Percentiles rank a stretch among this genome's conserved stretches.
Evolutionary conservation across 2,888 invertebrate genomes (phyloP).

Genomic region (Macrophya annulata): DNA sequence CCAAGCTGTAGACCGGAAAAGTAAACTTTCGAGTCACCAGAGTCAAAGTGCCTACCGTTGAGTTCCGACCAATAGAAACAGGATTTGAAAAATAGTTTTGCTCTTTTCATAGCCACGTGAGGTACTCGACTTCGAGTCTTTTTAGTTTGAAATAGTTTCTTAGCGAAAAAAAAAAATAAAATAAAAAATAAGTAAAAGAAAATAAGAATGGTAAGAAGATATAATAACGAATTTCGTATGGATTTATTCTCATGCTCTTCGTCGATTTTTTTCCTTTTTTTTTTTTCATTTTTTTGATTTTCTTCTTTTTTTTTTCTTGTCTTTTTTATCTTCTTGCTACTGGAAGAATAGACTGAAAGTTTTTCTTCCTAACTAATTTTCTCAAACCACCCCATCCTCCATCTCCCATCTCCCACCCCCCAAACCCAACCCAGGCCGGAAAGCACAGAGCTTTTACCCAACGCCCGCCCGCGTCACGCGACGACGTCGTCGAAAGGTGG

Average conservation of each 20-base stretch:
- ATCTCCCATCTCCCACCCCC: too few species aligned
- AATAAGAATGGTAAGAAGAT: neutral
- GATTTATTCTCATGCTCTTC: neutral
- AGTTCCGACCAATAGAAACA: constrained; percentile 54
- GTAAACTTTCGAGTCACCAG: constrained; percentile 20
- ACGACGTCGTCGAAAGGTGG: constrained; percentile 19
- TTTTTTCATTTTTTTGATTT: neutral
- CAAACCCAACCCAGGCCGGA: neutral
- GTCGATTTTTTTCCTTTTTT: neutral
- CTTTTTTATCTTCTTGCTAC: neutral
- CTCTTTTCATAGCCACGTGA: constrained; percentile 37
- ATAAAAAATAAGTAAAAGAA: too few species aligned
- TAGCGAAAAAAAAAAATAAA: too few species aligned
- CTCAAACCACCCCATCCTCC: neutral
- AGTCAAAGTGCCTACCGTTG: constrained; percentile 16
- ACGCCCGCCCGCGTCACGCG: constrained; percentile 18
- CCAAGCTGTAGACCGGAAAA: constrained; percentile 42
- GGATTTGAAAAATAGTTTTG: constrained; percentile 61
- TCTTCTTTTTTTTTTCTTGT: too few species aligned
- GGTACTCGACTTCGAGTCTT: neutral
- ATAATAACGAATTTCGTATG: neutral
- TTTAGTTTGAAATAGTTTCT: neutral
- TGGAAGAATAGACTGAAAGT: constrained; percentile 26
- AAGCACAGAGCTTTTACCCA: constrained; percentile 29
- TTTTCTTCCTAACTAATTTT: constrained; percentile 24